A percentile compares a stretch with the other conserved stretches of the same genome.
phyloP scores from a whole-genome alignment of 2,113 vertebrate species.

The Psilopsiagon aymara region DNA sequence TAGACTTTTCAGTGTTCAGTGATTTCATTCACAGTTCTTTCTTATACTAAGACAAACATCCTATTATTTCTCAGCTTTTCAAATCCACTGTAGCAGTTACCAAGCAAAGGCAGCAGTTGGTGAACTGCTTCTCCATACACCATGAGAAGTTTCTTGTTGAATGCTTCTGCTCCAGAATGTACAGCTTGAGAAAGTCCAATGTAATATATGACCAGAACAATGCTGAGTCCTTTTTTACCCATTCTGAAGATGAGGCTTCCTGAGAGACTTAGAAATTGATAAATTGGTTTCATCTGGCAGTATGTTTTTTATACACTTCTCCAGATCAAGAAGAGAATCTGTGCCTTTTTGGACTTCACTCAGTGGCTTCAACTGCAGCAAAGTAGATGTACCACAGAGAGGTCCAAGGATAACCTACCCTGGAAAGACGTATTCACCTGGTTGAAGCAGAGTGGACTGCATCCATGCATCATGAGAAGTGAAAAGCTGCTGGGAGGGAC shows the following conservation, averaged over 20 bases:
- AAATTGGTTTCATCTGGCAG: not conserved
- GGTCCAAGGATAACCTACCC: not conserved
- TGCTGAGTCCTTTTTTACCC: not conserved
- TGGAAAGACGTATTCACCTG: fast-evolving
- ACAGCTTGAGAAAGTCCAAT: not conserved
- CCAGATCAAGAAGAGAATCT: not conserved
- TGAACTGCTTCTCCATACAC: not conserved
- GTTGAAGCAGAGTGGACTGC: not conserved
- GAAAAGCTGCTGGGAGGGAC: not conserved
- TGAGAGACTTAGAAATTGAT: not conserved
- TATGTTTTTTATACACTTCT: not conserved
- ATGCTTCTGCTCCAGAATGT: not conserved
- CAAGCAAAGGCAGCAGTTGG: not conserved
- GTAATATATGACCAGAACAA: not conserved
- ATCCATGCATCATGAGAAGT: fast-evolving
- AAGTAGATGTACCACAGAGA: not conserved
- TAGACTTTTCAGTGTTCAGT: not conserved
- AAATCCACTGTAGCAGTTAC: not conserved
- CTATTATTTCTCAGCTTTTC: not conserved
- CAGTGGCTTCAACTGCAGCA: not conserved
- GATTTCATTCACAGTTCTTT: not conserved
- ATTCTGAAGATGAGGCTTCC: not conserved
- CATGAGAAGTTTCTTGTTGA: not conserved
- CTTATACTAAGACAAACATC: not conserved
- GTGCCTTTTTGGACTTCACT: not conserved